Evolutionary conservation across 2,797 vertebrate species (phyloP).

Genomic region (Toxotes lorentzi): DNA sequence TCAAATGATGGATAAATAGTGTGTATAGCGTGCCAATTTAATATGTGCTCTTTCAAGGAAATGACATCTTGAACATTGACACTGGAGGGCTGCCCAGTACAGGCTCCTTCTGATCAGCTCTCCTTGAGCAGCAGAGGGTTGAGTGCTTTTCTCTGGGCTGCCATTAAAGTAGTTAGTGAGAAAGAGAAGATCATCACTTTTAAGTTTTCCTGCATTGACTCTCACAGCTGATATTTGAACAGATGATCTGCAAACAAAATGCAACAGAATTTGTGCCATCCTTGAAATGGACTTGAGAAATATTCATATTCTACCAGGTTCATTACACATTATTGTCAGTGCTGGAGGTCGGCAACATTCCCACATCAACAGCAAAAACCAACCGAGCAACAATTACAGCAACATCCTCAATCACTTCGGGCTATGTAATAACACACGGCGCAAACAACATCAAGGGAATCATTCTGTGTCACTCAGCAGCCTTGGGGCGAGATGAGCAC

Average conservation of each 20-base stretch:
- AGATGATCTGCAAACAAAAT: conserved; percentile 30
- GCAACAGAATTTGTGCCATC: conserved; percentile 21
- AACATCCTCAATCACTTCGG: conserved; percentile 63
- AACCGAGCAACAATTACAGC: conserved; percentile 37
- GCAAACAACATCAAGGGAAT: conserved; percentile 71
- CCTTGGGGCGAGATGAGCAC: conserved; percentile 69
- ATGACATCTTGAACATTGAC: conserved; percentile 30
- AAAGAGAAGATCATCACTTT: conserved; percentile 11
- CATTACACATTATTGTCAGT: conserved; percentile 41
- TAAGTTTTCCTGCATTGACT: background rate
- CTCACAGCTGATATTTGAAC: conserved; percentile 18
- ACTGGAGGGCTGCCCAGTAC: background rate
- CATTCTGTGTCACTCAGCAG: conserved; percentile 66
- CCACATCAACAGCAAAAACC: conserved; percentile 42
- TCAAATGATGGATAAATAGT: conserved; percentile 18
- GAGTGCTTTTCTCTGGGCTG: conserved; percentile 19
- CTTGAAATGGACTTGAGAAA: conserved; percentile 35
- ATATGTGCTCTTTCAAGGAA: conserved; percentile 33
- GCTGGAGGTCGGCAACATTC: conserved; percentile 18
- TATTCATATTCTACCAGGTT: conserved; percentile 30
- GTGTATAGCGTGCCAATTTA: conserved; percentile 14
- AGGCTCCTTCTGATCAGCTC: conserved; percentile 16
- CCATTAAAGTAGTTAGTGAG: conserved; percentile 6
- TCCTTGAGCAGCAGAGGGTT: conserved; percentile 23
- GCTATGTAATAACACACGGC: conserved; percentile 58